These are phyloP conservation scores for Trichosurus vulpecula DNA, from an alignment of 2,797 vertebrate genomes.

Conservation along the genomic window DNA sequence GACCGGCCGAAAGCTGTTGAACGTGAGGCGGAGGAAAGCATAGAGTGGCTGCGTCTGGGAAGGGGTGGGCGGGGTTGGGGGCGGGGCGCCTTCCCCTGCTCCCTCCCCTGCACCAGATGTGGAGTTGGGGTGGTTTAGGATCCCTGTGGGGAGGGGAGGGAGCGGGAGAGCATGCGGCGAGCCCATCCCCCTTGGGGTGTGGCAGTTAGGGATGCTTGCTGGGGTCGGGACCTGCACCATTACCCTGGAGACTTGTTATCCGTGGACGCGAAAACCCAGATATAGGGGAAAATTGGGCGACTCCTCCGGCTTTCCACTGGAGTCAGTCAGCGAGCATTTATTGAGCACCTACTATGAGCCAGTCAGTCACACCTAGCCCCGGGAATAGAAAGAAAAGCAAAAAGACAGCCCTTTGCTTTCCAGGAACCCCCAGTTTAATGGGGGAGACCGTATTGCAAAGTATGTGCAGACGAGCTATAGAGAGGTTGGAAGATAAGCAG, in stretches of 20 bases:
- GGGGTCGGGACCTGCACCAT: neutral
- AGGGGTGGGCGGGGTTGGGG: neutral
- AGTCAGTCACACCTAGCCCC: too few species aligned
- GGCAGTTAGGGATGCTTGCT: neutral
- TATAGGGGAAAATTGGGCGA: neutral
- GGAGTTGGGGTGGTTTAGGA: neutral
- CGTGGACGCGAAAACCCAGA: too few species aligned
- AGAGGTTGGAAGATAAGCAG: too few species aligned
- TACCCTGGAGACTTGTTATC: neutral
- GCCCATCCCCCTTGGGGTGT: neutral
- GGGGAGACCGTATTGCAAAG: neutral
- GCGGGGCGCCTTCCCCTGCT: neutral
- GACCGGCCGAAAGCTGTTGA: neutral
- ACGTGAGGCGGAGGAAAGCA: slow-evolving; percentile 34
- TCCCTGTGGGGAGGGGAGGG: neutral
- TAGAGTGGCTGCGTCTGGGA: neutral
- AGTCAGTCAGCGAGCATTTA: neutral
- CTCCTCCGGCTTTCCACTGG: neutral
- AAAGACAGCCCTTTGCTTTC: neutral
- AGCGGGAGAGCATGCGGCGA: neutral
- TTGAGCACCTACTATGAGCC: neutral
- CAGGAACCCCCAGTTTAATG: neutral
- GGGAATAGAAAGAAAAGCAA: too few species aligned
- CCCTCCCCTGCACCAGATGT: too few species aligned
- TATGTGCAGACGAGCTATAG: too few species aligned